Evolutionary conservation across 2,888 invertebrate genomes (phyloP).

Genomic region (Eilema caniola): DNA sequence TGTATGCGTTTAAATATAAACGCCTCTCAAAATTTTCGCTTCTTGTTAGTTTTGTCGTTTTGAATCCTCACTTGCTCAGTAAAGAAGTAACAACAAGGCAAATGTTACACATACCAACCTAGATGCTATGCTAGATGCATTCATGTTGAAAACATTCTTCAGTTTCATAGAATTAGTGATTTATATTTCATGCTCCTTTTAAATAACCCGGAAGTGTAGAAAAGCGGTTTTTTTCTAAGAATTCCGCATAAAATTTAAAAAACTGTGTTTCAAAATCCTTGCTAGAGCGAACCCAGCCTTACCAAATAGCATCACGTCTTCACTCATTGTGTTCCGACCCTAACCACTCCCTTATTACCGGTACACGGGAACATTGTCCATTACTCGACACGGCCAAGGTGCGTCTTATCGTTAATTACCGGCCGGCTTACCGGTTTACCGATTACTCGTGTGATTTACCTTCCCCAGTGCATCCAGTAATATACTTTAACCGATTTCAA

Average conservation of each 20-base stretch:
- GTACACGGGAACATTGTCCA: slow-evolving; percentile 62
- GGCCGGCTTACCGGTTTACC: slow-evolving; percentile 66
- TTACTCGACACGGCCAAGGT: slow-evolving; percentile 69
- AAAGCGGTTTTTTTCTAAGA: too few relatives aligned
- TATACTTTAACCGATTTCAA: slow-evolving; percentile 53
- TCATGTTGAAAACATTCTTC: too few relatives aligned
- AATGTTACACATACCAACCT: too few relatives aligned
- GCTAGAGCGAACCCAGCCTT: neutral
- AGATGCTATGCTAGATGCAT: too few relatives aligned
- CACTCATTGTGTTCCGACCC: slow-evolving; percentile 41
- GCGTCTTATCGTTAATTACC: slow-evolving; percentile 82
- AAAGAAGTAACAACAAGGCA: too few relatives aligned
- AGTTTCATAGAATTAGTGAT: too few relatives aligned
- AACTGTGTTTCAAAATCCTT: neutral
- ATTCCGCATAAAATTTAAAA: too few relatives aligned
- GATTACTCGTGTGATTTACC: slow-evolving; percentile 77
- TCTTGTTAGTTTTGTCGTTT: neutral
- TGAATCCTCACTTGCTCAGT: too few relatives aligned
- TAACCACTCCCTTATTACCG: slow-evolving; percentile 55
- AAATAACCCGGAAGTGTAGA: too few relatives aligned
- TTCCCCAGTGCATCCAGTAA: slow-evolving; percentile 37
- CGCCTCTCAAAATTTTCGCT: too few relatives aligned
- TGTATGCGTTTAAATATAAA: neutral
- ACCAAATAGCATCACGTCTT: neutral
- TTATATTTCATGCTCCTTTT: too few relatives aligned